Percentiles rank a stretch among this genome's conserved stretches.
Evolutionary conservation across 2,113 vertebrate genomes (phyloP).

Genomic region (Channa maculata): DNA sequence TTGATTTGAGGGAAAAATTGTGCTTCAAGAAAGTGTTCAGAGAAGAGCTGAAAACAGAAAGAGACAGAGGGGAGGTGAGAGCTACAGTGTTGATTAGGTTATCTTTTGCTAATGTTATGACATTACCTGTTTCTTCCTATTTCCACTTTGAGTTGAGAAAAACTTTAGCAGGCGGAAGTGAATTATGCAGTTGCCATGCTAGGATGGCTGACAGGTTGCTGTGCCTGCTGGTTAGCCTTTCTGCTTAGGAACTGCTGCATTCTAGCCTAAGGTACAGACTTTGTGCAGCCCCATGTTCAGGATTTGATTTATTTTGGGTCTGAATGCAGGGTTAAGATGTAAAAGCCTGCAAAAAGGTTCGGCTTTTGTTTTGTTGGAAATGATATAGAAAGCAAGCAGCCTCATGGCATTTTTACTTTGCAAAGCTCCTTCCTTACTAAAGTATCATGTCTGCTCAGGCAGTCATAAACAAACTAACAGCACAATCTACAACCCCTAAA

Average conservation of each 20-base stretch:
- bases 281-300: constrained; percentile 11
- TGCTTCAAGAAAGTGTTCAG: constrained; percentile 8
- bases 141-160: constrained; percentile 25
- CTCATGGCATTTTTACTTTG: constrained; percentile 12
- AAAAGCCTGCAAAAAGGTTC: constrained; percentile 39
- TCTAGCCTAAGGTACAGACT: constrained; percentile 32
- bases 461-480: constrained; percentile 3
- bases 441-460: constrained; percentile 10
- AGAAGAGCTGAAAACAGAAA: constrained; percentile 4
- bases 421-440: constrained; percentile 6
- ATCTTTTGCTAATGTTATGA: constrained; percentile 11
- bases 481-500: constrained; percentile 25
- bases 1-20: constrained; percentile 66
- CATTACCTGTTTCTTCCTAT: constrained; percentile 20
- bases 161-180: constrained; percentile 36
- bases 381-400: not conserved
- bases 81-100: constrained; percentile 24
- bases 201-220: constrained; percentile 23
- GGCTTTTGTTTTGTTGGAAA: constrained; percentile 4
- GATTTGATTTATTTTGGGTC: constrained; percentile 32
- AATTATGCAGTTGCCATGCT: constrained; percentile 23
- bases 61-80: not conserved
- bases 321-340: constrained; percentile 35
- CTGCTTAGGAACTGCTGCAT: constrained; percentile 21
- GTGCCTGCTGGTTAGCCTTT: constrained; percentile 34